A percentile compares a stretch with the other conserved stretches of the same genome.
Conservation (phyloP, 2,797 vertebrate genomes). For the Danio kyathit region DNA sequence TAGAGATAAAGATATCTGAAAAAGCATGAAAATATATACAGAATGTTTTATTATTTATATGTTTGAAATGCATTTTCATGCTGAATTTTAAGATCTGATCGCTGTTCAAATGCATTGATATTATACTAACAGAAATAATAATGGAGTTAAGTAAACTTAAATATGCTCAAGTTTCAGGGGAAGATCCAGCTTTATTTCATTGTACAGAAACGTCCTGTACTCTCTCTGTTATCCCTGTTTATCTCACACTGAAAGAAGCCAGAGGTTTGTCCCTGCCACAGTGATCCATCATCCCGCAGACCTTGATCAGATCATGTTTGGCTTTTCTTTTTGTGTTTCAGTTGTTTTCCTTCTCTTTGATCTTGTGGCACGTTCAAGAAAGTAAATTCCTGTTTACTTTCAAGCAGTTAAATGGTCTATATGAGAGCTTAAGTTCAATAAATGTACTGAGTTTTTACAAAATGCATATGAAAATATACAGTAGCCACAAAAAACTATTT, state of each 20-base stretch:
- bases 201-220: slow-evolving; percentile 35
- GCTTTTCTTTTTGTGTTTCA: slow-evolving; percentile 4
- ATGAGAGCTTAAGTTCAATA: background rate
- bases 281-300: background rate
- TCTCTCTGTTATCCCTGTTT: slow-evolving; percentile 38
- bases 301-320: slow-evolving; percentile 9
- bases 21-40: background rate
- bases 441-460: background rate
- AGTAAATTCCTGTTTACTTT: slow-evolving; percentile 48
- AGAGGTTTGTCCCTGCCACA: slow-evolving; percentile 51
- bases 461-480: background rate
- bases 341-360: background rate
- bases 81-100: background rate
- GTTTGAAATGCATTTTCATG: background rate
- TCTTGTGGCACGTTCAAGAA: slow-evolving; percentile 3
- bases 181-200: background rate
- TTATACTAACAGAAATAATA: background rate
- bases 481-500: slow-evolving; percentile 12
- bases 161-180: background rate
- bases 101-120: background rate
- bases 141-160: background rate
- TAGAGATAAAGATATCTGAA: background rate
- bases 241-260: slow-evolving; percentile 49
- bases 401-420: background rate
- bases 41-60: too few relatives aligned